Base-by-base conservation (phyloP, 1,140 invertebrate genomes). In the Piezodorus guildinii region DNA sequence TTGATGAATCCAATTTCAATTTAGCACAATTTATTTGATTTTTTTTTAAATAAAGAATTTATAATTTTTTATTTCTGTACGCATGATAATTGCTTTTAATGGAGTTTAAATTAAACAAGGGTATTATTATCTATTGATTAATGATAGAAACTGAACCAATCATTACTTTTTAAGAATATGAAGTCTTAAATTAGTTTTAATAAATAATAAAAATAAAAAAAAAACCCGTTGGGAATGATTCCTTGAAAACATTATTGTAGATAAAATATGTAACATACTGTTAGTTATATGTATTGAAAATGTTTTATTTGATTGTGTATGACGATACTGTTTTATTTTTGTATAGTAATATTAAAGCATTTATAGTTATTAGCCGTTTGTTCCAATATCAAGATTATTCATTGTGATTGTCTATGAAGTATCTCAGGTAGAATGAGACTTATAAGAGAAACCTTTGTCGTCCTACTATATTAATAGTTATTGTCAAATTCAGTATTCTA, bases 401-500 rank as follows among this genome's bases (percentile, higher is more conserved):
- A 10, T 56, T 56, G 52, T 56, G 52, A 56, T 56, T 27, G 23
- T 56, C 9, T 56, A 56, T 25, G 10, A 16, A 23, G 12, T 39
- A 56, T 23, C 52, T 56, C 52, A 56, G 52, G 52, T 56, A 56
- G 52, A 56, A 56, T 56, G 52, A 56, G 52, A 56, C 52, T 56
- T 56, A 25, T 17, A 16, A 39, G 23, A 56, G 23, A 3, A 21
- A 56, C 9, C 21, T 23, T 25, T 56, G 19, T 56, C 52, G 52
- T 56, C 52, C 52, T 52, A 52, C n/a, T 56, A 15, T 21, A 23
- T 4, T 56, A 56, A 56, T 19, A 23, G 3, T 56, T 23, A 56
- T 23, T 23, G 23, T 56, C 52, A 10, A 39, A 39, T 39, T 25
- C 15, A 23, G 3, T 21, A 23, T 25, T 23, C 23, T 56, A 56